Base-by-base conservation (phyloP, 2,113 vertebrate genomes). In the Campylomormyrus numenius region DNA sequence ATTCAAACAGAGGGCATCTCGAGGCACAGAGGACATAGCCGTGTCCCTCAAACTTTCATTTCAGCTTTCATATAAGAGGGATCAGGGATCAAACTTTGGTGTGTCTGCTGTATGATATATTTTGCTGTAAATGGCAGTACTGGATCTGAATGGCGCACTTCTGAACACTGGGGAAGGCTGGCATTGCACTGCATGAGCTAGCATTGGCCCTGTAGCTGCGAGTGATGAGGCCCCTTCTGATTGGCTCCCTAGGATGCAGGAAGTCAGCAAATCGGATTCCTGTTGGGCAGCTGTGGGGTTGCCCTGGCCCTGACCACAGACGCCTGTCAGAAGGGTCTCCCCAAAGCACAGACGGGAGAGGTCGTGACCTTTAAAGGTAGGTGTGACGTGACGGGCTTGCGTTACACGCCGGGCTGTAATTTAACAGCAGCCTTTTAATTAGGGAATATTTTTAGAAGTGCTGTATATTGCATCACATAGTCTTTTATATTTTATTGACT, bases 311-410 rank as follows among this genome's bases (percentile, higher is more conserved):
- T 99, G 93, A 99, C 98, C 92, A 98, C 98, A 6, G 98, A 99
- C 0, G 97, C 97, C 50, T 99, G 98, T 95, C 98, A 99, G 94
- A 99, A 99, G 80, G 98, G 98, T 62, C 95, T 99, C 49, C 98
- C 98, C 10, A 99, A 99, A 96, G 97, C 98, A 89, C 98, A 97
- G 92, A 98, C 97, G 0, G 98, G 98, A 0, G 98, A 99, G 89
- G 98, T 99, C 87, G 97, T 96, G 7, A 96, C 97, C 0, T 99
- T 99, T 93, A 99, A 97, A 97, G 98, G 98, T 99, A 94, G 11
- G 84, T 53, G 48, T 35, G 19, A 49, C 3, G 5, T 31, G 66
- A 77, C 0, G 4, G 21, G 6, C 8, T 39, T 24, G 35, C 11
- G 3, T 13, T 27, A 27, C 21, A 85, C 21, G 3, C 62, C 3